Base-by-base conservation (phyloP, 2,113 vertebrate genomes). In the Perca fluviatilis region DNA sequence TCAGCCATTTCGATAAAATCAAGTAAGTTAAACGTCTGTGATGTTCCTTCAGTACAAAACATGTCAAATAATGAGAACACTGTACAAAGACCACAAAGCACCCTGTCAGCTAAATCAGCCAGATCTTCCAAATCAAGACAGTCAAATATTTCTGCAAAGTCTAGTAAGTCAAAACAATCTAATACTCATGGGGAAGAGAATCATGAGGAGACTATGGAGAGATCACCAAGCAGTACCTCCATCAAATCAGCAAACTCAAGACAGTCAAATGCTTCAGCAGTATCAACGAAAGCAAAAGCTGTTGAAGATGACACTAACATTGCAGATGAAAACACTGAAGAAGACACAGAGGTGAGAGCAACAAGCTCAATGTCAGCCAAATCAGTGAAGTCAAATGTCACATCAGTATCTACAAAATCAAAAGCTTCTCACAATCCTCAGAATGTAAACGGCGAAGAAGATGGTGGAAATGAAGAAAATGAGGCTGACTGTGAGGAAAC, bases 1-100 rank as follows among this genome's bases (percentile, higher is more conserved):
- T 91, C 90, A 75, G 88, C 51, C 43, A 49, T n/a, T n/a, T 92
- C 91, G 16, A 88, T 85, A 7, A 90, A 50, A 57, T 87, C 88
- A 21, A 73, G 23, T 1, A 77, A 74, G 40, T 77, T 72, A 50
- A 82, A 86, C 58, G 88, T 89, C 10, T 63, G 61, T 82, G 83
- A 85, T 4, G 33, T 47, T 69, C 18, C 58, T 27, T 36, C 64
- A 40, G 73, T 74, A 63, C 62, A 67, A 70, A 57, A 61, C 0
- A 2, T 53, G 33, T 75, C 30, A 49, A 76, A 76, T n/a, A 77
- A 77, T 15, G 61, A 46, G 8, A 85, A 50, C 66, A 71, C 60
- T 63, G 56, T 3, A 82, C 30, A 77, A 51, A 90, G 91, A 88
- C 66, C 83, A 30, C 9, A 14, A 40, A 92, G 88, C 74, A 74